phyloP scores from a whole-genome alignment of 2,888 invertebrate genomes.

The Phaedon cochleariae region DNA sequence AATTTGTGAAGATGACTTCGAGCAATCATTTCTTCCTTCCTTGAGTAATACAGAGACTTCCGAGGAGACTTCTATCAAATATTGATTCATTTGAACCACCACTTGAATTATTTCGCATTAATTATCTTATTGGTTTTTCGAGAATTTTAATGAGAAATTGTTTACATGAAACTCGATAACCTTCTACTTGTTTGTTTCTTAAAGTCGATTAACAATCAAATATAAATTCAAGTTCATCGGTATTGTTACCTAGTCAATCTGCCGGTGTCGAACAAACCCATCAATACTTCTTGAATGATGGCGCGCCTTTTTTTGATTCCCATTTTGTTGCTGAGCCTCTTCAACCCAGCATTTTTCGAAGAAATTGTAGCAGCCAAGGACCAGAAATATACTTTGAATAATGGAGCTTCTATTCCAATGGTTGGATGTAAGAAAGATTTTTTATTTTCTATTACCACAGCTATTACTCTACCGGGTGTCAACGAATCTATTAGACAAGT shows the following conservation, averaged over 20 bases:
- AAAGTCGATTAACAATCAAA: not conserved
- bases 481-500: too few species aligned
- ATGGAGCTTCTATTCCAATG: slow-evolving; percentile 66
- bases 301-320: not conserved
- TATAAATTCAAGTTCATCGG: not conserved
- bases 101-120: not conserved
- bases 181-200: slow-evolving; percentile 58
- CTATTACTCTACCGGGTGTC: too few species aligned
- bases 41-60: too few species aligned
- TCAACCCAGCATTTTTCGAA: slow-evolving; percentile 53
- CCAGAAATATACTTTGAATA: slow-evolving; percentile 57
- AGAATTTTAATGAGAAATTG: slow-evolving; percentile 60
- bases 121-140: not conserved
- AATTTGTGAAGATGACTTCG: too few species aligned
- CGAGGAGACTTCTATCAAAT: too few species aligned
- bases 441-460: not conserved
- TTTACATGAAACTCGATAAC: slow-evolving; percentile 74
- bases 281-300: too few species aligned
- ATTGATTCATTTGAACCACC: too few species aligned
- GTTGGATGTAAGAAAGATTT: slow-evolving; percentile 66
- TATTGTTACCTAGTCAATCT: too few species aligned
- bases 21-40: too few species aligned
- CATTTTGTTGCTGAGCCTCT: slow-evolving; percentile 7
- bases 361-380: slow-evolving; percentile 40
- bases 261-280: too few species aligned